Evolutionary conservation across 2,888 invertebrate species (phyloP).

Genomic region (Silvanus unidentatus): DNA sequence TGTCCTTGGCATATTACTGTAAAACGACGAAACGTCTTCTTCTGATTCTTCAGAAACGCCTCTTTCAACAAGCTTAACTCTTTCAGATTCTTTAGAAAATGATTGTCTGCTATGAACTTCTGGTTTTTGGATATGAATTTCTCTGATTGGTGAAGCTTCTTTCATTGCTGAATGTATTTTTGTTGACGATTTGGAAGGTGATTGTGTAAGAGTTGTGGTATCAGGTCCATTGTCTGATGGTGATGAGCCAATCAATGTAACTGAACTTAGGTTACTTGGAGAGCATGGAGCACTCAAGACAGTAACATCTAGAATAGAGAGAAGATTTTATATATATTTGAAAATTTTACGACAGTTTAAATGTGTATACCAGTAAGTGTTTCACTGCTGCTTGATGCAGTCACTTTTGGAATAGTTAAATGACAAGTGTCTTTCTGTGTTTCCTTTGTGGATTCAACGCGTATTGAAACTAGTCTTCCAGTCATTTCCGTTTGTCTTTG

Average conservation of each 20-base stretch:
- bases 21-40: slow-evolving; percentile 17
- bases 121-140: slow-evolving; percentile 10
- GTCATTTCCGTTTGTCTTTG: slow-evolving; percentile 26
- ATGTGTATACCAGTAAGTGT: slow-evolving; percentile 68
- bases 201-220: slow-evolving; percentile 28
- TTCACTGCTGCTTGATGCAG: slow-evolving; percentile 71
- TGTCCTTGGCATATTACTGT: slow-evolving; percentile 34
- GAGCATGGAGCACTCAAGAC: slow-evolving; percentile 59
- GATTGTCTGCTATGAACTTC: slow-evolving; percentile 6
- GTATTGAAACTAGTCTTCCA: slow-evolving; percentile 46
- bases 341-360: slow-evolving; percentile 5
- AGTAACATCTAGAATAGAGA: slow-evolving; percentile 46
- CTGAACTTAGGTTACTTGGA: slow-evolving; percentile 68
- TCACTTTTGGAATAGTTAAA: slow-evolving; percentile 67
- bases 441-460: slow-evolving; percentile 47
- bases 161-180: slow-evolving; percentile 11
- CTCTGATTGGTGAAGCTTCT: slow-evolving; percentile 19
- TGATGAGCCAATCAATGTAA: slow-evolving; percentile 61
- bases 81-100: background rate
- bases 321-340: slow-evolving; percentile 5
- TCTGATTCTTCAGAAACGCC: slow-evolving; percentile 31
- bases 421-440: slow-evolving; percentile 53
- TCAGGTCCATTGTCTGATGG: slow-evolving; percentile 44
- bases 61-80: slow-evolving; percentile 20
- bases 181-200: slow-evolving; percentile 17